Conservation (phyloP, 2,113 vertebrate genomes). For the Laticauda colubrina region DNA sequence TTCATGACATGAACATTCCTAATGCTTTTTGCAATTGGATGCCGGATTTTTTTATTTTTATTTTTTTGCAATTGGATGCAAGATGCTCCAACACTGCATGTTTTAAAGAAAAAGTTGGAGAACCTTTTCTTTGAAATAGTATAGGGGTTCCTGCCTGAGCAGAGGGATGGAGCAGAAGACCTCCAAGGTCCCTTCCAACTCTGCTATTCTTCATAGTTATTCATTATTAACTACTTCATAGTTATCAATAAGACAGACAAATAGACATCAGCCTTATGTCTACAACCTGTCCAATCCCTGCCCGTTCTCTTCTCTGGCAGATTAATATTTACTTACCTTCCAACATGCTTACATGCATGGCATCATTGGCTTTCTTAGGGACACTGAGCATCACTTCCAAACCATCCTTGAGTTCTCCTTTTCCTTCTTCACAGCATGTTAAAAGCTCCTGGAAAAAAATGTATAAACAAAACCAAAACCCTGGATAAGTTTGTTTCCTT, state of each 20-base stretch:
- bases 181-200: background rate
- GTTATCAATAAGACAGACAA: background rate
- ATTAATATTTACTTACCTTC: conserved; percentile 78
- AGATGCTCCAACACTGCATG: background rate
- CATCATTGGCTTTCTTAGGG: conserved; percentile 96
- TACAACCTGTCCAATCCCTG: rapidly evolving
- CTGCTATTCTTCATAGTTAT: background rate
- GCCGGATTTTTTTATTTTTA: background rate
- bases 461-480: conserved; percentile 9
- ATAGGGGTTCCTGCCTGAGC: background rate
- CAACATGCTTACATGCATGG: conserved; percentile 98
- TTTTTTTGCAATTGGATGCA: background rate
- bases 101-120: background rate
- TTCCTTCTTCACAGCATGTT: conserved; percentile 97
- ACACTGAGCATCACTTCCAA: conserved; percentile 97
- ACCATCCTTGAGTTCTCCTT: conserved; percentile 96
- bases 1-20: background rate
- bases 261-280: background rate
- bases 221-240: background rate
- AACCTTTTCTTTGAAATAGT: background rate
- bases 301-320: background rate
- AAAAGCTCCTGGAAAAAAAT: conserved; percentile 82
- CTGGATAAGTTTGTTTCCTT: background rate
- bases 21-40: background rate
- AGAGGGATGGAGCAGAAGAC: background rate